Evolutionary conservation across 2,797 vertebrate species (phyloP).

Genomic region (Acanthiza pusilla): DNA sequence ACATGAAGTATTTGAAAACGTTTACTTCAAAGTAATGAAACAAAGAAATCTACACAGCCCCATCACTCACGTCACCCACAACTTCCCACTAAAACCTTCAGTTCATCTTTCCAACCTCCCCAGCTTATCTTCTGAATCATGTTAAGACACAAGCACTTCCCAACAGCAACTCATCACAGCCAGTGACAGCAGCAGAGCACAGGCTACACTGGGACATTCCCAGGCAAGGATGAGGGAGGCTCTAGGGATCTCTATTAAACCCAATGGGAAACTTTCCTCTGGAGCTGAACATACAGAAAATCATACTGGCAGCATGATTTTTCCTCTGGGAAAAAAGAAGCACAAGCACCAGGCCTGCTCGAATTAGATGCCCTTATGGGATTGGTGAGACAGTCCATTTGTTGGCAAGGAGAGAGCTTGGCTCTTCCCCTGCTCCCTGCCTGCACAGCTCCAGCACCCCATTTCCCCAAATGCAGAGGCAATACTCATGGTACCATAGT

Average conservation of each 20-base stretch:
- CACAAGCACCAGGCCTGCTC: fast-evolving
- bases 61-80: background rate
- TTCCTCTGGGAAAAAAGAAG: background rate
- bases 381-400: background rate
- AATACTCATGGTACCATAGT: background rate
- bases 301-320: background rate
- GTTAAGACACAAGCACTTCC: background rate
- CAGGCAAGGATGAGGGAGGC: background rate
- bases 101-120: background rate
- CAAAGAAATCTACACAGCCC: background rate
- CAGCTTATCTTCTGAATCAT: background rate
- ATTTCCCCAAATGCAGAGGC: background rate
- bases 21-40: background rate
- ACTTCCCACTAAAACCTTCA: background rate
- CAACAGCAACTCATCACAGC: background rate
- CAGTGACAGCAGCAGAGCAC: background rate
- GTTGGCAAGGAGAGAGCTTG: background rate
- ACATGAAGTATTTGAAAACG: background rate
- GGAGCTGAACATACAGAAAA: background rate
- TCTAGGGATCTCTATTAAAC: background rate
- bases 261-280: background rate
- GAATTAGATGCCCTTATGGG: background rate
- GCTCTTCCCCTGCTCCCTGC: background rate
- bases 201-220: background rate
- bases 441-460: background rate